Conservation (phyloP, 2,797 vertebrate genomes). For the Alca torda region DNA sequence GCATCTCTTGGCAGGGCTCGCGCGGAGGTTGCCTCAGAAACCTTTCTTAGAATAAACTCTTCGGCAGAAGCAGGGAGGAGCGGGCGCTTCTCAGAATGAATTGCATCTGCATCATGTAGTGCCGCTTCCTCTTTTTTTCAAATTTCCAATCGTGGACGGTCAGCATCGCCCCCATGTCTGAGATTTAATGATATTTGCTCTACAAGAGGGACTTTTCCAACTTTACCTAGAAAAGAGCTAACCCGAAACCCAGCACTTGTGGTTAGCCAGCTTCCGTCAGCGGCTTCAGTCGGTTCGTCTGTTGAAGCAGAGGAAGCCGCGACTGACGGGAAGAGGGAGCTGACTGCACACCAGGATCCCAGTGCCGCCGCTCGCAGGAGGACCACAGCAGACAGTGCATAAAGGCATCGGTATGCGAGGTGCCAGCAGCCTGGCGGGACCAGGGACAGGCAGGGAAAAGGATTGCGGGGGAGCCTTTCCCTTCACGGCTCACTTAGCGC, state of each 20-base stretch:
- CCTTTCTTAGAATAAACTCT: constrained; percentile 67
- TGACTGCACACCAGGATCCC: not conserved
- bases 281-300: constrained; percentile 48
- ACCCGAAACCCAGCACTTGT: constrained; percentile 65
- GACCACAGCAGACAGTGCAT: constrained; percentile 54
- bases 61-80: constrained; percentile 48
- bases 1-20: not conserved
- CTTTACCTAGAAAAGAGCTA: constrained; percentile 77
- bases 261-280: constrained; percentile 75
- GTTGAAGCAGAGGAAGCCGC: constrained; percentile 56
- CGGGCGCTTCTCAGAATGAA: constrained; percentile 72
- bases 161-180: constrained; percentile 74
- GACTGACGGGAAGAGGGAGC: constrained; percentile 57
- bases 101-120: constrained; percentile 22
- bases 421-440: constrained; percentile 8
- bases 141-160: constrained; percentile 64
- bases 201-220: constrained; percentile 85
- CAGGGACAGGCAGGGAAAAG: not conserved
- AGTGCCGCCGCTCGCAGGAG: constrained; percentile 37
- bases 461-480: not conserved
- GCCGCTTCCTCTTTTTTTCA: constrained; percentile 55
- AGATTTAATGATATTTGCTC: constrained; percentile 64
- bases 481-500: not conserved
- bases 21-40: not conserved
- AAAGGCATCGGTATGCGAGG: constrained; percentile 44